Evolutionary conservation across 2,888 invertebrate genomes (phyloP).

Genomic region (Pandemis heparana): DNA sequence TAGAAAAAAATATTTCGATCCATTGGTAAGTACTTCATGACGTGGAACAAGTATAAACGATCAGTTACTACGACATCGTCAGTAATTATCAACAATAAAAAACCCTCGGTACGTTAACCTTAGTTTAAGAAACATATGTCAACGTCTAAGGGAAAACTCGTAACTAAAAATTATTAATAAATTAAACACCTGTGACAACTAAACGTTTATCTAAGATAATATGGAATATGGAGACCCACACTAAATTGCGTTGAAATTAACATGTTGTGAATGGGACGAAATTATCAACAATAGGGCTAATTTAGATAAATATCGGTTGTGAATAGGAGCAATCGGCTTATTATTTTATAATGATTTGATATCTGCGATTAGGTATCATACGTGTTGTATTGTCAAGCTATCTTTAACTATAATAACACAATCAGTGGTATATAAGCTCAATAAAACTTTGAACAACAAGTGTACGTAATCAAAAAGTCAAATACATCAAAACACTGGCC

Average conservation of each 20-base stretch:
- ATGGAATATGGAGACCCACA: conserved; percentile 48
- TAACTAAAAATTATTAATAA: background rate
- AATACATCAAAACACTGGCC: background rate
- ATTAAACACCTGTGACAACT: conserved; percentile 1
- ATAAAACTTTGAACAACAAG: background rate
- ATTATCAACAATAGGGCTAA: conserved; percentile 56
- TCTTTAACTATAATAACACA: background rate
- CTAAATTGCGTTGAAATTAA: conserved; percentile 51
- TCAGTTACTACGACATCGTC: background rate
- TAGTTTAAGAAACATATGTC: background rate
- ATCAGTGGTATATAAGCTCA: background rate
- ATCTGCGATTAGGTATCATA: background rate
- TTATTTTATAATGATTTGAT: background rate
- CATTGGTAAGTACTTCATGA: background rate
- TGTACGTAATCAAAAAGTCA: background rate
- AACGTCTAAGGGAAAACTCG: background rate
- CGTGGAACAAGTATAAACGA: background rate
- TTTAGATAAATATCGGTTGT: conserved; percentile 42
- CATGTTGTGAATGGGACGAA: conserved; percentile 53
- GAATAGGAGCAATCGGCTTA: conserved; percentile 1
- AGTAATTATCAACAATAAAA: background rate
- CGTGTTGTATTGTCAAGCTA: background rate
- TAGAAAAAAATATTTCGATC: too few relatives aligned
- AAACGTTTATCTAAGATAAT: conserved; percentile 25
- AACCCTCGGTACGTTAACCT: conserved; percentile 5